phyloP scores from a whole-genome alignment of 2,888 invertebrate species.

The Pheosia tremula region DNA sequence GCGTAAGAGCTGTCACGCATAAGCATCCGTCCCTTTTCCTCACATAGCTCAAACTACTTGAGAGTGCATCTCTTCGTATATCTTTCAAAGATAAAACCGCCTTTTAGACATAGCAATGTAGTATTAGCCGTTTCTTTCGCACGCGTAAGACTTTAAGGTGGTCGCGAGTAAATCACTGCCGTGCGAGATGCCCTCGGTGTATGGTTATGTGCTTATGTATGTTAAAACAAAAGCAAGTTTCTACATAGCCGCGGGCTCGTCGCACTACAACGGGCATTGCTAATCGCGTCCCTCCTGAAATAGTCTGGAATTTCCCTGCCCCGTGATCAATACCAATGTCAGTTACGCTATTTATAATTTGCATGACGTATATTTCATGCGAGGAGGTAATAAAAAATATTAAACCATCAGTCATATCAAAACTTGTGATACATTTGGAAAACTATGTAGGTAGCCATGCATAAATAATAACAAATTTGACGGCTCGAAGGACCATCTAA shows the following conservation, averaged over 20 bases:
- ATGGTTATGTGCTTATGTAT: conserved; percentile 11
- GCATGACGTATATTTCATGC: neutral
- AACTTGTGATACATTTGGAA: neutral
- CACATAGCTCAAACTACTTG: conserved; percentile 39
- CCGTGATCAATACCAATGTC: conserved; percentile 54
- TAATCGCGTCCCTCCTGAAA: conserved; percentile 68
- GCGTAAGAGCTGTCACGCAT: conserved; percentile 63
- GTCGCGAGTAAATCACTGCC: conserved; percentile 49
- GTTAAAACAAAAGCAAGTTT: conserved; percentile 39
- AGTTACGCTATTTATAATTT: conserved; percentile 31
- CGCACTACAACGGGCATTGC: conserved; percentile 54
- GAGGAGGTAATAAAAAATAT: neutral
- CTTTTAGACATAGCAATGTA: conserved; percentile 42
- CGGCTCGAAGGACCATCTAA: too few species aligned
- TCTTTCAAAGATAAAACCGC: conserved; percentile 36
- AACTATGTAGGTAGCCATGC: too few species aligned
- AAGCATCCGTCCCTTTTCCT: conserved; percentile 50
- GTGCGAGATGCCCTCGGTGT: conserved; percentile 24
- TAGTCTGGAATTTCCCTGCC: conserved; percentile 67
- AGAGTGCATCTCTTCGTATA: conserved; percentile 37
- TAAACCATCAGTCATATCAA: neutral
- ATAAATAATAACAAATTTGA: too few species aligned
- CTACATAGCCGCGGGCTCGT: conserved; percentile 40
- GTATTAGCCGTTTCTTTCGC: conserved; percentile 43
- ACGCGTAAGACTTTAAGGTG: conserved; percentile 29